phyloP scores from a whole-genome alignment of 35 echinoderm and acorn worm genomes.

The Stichopus chloronotus region DNA sequence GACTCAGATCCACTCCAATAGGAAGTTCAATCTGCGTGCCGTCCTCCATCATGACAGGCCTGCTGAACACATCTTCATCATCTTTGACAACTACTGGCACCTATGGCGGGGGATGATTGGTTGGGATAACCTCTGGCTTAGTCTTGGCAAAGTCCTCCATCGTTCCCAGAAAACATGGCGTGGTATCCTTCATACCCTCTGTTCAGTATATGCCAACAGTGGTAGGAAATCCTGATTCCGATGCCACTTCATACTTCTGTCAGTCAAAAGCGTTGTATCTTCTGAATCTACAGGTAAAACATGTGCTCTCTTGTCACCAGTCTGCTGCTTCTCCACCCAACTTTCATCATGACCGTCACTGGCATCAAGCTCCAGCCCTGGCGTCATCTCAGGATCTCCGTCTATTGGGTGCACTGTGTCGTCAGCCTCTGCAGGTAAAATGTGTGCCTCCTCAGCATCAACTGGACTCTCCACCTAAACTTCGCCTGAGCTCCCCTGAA shows the following conservation, averaged over 20 bases:
- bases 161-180: neutral
- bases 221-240: too few species aligned
- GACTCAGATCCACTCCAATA: neutral
- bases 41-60: neutral
- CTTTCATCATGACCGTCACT: too few species aligned
- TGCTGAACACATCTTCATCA: neutral
- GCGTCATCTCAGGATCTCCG: neutral
- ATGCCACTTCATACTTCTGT: too few species aligned
- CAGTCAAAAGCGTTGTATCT: too few species aligned
- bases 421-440: neutral
- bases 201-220: too few species aligned
- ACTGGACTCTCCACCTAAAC: neutral
- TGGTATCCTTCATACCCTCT: too few species aligned
- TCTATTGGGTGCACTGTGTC: neutral
- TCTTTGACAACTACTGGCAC: neutral
- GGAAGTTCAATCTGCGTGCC: neutral
- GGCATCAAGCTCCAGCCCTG: too few species aligned
- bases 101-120: neutral
- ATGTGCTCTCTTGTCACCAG: neutral
- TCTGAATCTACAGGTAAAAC: too few species aligned
- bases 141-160: neutral
- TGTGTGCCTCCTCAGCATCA: neutral
- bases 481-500: neutral
- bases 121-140: neutral
- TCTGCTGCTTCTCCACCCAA: too few species aligned